Evolutionary conservation across 1,140 invertebrate species (phyloP).

Genomic region (Amphibalanus amphitrite): DNA sequence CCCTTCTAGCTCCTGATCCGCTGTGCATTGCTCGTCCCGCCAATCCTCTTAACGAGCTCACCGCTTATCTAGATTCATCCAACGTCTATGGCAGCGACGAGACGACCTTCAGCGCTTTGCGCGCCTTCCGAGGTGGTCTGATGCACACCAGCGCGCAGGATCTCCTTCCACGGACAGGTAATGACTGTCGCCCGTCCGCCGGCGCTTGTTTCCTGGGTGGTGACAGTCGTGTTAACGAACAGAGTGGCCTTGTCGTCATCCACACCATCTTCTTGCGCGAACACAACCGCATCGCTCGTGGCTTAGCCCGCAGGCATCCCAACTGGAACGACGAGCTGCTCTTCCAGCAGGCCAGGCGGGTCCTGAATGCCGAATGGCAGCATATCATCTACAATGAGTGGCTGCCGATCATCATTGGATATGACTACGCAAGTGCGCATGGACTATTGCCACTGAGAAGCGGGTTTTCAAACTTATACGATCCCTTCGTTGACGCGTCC

Average conservation of each 20-base stretch:
- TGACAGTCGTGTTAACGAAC: constrained; percentile 35
- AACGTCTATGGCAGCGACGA: constrained; percentile 47
- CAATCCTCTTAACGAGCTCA: constrained; percentile 57
- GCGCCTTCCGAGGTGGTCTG: constrained; percentile 18
- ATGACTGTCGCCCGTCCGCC: constrained; percentile 3
- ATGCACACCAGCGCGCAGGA: constrained; percentile 2
- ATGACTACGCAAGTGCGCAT: constrained; percentile 68
- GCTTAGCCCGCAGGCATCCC: constrained; percentile 26
- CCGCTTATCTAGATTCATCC: constrained; percentile 82
- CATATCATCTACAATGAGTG: constrained; percentile 47
- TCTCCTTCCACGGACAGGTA: neutral
- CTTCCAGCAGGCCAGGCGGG: constrained; percentile 34
- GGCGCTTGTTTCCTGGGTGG: constrained; percentile 20
- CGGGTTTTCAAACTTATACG: constrained; percentile 63
- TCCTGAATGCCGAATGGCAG: constrained; percentile 33
- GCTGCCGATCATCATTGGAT: constrained; percentile 44
- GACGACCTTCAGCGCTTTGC: no score
- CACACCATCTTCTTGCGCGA: constrained; percentile 35
- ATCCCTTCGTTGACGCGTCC: constrained; percentile 22
- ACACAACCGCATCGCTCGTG: constrained; percentile 35
- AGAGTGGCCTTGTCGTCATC: constrained; percentile 31
- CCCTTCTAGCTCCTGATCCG: constrained; percentile 39
- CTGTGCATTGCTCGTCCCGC: constrained; percentile 48
- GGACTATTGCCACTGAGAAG: constrained; percentile 57
- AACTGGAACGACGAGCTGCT: constrained; percentile 31